phyloP scores from a whole-genome alignment of 2,797 vertebrate genomes.

The Hipposideros larvatus region DNA sequence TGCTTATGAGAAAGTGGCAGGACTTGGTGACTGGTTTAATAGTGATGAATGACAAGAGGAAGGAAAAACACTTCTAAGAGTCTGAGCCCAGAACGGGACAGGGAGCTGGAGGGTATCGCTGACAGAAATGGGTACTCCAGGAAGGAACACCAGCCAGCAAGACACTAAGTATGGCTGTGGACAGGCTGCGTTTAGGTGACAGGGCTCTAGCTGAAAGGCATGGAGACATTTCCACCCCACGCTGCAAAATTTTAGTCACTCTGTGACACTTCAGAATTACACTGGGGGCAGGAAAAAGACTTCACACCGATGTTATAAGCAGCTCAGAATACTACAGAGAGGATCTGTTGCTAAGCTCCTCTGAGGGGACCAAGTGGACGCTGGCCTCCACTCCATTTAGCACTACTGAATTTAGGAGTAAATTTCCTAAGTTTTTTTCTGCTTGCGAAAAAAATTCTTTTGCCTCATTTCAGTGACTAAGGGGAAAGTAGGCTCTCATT shows the following conservation, averaged over 20 bases:
- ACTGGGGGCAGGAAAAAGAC: neutral
- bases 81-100: neutral
- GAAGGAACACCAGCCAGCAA: neutral
- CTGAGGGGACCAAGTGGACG: neutral
- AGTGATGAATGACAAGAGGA: neutral
- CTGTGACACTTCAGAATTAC: neutral
- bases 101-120: neutral
- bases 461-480: neutral
- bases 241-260: neutral
- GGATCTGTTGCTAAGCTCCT: neutral
- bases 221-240: neutral
- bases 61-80: neutral
- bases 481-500: neutral
- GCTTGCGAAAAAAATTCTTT: neutral
- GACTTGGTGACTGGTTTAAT: neutral
- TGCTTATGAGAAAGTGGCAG: neutral
- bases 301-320: neutral
- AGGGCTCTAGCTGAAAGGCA: neutral
- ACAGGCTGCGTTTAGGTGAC: neutral
- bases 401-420: neutral
- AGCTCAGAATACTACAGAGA: neutral
- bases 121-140: neutral
- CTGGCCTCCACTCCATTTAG: neutral
- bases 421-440: neutral
- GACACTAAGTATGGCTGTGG: neutral